A percentile compares a stretch with the other conserved stretches of the same genome.
phyloP scores from a whole-genome alignment of 2,888 invertebrate genomes.

The Drosophila putrida region DNA sequence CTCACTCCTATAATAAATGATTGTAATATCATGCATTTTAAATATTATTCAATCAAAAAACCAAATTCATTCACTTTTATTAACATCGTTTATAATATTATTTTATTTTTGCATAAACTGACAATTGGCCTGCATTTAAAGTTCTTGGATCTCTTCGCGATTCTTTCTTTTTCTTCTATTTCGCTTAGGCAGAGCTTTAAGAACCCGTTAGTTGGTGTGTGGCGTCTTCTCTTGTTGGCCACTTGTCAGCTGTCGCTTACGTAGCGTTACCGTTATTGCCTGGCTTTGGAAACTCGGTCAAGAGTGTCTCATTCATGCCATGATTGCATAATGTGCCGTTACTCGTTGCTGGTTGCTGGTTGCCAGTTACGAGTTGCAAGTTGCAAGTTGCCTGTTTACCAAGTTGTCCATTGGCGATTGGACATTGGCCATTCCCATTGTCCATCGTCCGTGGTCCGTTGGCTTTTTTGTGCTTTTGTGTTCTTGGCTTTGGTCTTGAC shows the following conservation, averaged over 20 bases:
- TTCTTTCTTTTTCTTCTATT: slow-evolving; percentile 38
- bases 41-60: neutral
- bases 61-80: neutral
- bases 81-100: neutral
- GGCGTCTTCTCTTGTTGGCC: slow-evolving; percentile 33
- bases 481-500: slow-evolving; percentile 51
- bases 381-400: slow-evolving; percentile 9
- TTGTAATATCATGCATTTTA: too few relatives aligned
- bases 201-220: slow-evolving; percentile 69
- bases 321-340: slow-evolving; percentile 84
- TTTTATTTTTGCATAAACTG: slow-evolving; percentile 20
- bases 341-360: slow-evolving; percentile 30
- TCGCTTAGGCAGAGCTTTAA: slow-evolving; percentile 20
- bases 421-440: slow-evolving; percentile 19
- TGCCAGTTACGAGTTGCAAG: slow-evolving; percentile 23
- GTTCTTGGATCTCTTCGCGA: slow-evolving; percentile 23
- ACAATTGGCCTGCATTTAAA: slow-evolving; percentile 26
- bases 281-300: slow-evolving; percentile 84
- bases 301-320: slow-evolving; percentile 84
- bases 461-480: slow-evolving; percentile 21
- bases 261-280: slow-evolving; percentile 79
- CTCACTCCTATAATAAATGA: too few relatives aligned
- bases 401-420: slow-evolving; percentile 25
- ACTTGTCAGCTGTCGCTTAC: slow-evolving; percentile 77
- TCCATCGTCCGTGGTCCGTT: slow-evolving; percentile 21